Evolutionary conservation across 2,888 invertebrate species (phyloP), one percentile per base, ranked within the genome.

Genomic region (Drosophila greeni): DNA sequence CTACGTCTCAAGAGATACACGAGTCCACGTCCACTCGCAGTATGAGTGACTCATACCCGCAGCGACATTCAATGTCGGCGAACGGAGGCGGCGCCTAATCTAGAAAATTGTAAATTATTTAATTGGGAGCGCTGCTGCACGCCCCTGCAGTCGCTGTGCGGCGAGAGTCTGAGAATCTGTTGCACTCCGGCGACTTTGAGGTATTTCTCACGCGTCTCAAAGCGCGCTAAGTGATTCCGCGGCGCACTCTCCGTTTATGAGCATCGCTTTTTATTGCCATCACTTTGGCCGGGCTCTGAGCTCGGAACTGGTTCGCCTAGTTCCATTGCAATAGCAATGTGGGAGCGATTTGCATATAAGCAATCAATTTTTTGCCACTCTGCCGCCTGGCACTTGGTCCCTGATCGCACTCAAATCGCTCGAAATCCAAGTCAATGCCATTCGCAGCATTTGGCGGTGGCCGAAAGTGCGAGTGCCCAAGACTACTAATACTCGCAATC

Each of bases 51-150:
- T 75, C 82, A 75, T 64, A 42, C 74, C 59, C 56, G 45, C 39
- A 42, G 24, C 36, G 47, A 16, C 49, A 34, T 66, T 74, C 83
- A 82, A 76, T 82, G 78, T 74, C 82, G 78, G 43, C 31, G 47
- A 31, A 42, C 56, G 68, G 60, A 67, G 83, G 78, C 78, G 78
- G 84, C 78, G 84, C 84, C 78, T 73, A 78, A 78, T 78, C 79
- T 84, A 82, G 76, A 66, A 75, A 67, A 78, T 78, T 78, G 78
- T 75, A 82, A 78, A 81, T 84, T 83, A 71, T 78, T 81, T 78
- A 78, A 83, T 83, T 76, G 74, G 73, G 76, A 66, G 69, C 84
- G 79, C 48, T 66, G 59, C 61, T 53, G 70, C 65, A 82, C 84
- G 84, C 82, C 78, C 82, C 76, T 78, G 76, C 75, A 67, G 8